Conservation (phyloP, 2,888 invertebrate genomes). For the Euplexia lucipara region DNA sequence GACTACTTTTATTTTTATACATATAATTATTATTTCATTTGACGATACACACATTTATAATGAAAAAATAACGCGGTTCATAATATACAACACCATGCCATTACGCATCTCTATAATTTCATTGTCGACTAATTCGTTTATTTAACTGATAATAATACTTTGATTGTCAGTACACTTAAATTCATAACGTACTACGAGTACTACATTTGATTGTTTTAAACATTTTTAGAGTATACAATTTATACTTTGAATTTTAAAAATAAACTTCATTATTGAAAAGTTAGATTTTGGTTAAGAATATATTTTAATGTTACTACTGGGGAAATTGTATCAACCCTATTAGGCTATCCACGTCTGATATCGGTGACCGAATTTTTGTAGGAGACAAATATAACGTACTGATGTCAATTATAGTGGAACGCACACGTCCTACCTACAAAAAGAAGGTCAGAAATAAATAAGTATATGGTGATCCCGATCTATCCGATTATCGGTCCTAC, state of each 20-base stretch:
- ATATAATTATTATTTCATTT: too few relatives aligned
- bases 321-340: too few relatives aligned
- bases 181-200: conserved; percentile 28
- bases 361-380: too few relatives aligned
- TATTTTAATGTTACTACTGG: too few relatives aligned
- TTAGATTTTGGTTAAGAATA: conserved; percentile 20
- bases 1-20: conserved; percentile 12
- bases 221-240: conserved; percentile 40
- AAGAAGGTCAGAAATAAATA: too few relatives aligned
- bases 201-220: conserved; percentile 46
- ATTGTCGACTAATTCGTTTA: conserved; percentile 54
- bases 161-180: conserved; percentile 33
- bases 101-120: conserved; percentile 10
- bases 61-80: conserved; percentile 5
- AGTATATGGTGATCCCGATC: too few relatives aligned
- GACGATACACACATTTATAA: not conserved
- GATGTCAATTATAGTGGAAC: too few relatives aligned
- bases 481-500: too few relatives aligned
- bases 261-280: conserved; percentile 20
- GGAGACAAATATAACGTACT: too few relatives aligned
- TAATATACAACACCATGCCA: conserved; percentile 16
- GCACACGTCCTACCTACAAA: too few relatives aligned
- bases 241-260: conserved; percentile 31
- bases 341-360: too few relatives aligned
- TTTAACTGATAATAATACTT: conserved; percentile 47